These are phyloP conservation scores for Camelus bactrianus DNA, from an alignment of 2,113 vertebrate species.

Conservation along the genomic window DNA sequence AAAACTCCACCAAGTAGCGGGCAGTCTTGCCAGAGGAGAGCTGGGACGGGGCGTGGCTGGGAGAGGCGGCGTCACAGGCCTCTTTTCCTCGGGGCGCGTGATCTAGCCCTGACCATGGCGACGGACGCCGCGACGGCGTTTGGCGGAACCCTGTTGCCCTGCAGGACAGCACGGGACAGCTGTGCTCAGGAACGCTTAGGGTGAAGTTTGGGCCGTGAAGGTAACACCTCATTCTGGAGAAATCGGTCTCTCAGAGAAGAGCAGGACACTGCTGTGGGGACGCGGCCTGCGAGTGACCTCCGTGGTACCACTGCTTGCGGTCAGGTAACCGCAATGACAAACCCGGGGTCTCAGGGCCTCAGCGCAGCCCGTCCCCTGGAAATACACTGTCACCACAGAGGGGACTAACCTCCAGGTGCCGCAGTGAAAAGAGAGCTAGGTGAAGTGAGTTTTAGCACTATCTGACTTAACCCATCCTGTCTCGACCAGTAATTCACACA, in stretches of 20 bases:
- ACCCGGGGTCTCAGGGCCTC: not conserved
- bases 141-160: not conserved
- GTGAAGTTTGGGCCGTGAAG: not conserved
- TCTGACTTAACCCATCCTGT: not conserved
- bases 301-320: not conserved
- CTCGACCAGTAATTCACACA: not conserved
- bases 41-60: too few relatives aligned
- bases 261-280: not conserved
- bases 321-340: not conserved
- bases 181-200: not conserved
- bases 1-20: conserved; percentile 45
- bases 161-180: not conserved
- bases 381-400: not conserved
- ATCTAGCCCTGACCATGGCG: not conserved
- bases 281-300: not conserved
- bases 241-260: not conserved
- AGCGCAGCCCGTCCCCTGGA: fast-evolving
- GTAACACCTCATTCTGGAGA: not conserved
- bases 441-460: not conserved
- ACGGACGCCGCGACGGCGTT: too few relatives aligned
- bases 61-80: not conserved
- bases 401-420: not conserved
- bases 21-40: not conserved
- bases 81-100: not conserved
- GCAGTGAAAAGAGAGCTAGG: not conserved